Percentiles rank a stretch among this genome's conserved stretches.
These are phyloP conservation scores for Orchesella cincta DNA, from an alignment of 1,140 invertebrate genomes.

Conservation along the genomic window DNA sequence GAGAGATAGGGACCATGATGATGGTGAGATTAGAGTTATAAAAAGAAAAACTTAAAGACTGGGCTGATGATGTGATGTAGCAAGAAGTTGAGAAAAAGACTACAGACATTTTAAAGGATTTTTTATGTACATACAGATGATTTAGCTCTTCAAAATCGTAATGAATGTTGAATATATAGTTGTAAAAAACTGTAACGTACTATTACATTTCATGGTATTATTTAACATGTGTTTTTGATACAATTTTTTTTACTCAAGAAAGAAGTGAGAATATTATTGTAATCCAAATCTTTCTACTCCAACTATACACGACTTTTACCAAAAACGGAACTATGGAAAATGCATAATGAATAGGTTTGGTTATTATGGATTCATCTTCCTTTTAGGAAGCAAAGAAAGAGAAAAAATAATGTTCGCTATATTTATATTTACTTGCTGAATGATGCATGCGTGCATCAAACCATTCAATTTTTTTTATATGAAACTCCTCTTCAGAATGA, in stretches of 20 bases:
- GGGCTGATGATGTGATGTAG: neutral
- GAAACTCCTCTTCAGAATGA: neutral
- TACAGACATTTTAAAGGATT: neutral
- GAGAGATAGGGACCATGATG: neutral
- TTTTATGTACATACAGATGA: neutral
- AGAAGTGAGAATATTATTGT: too few species aligned
- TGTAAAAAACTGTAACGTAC: too few species aligned
- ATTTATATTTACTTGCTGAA: neutral
- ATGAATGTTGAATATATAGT: too few species aligned
- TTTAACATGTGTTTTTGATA: too few species aligned
- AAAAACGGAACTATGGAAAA: neutral
- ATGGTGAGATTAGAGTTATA: slow-evolving; percentile 1
- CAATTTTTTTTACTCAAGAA: too few species aligned
- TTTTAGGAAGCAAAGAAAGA: neutral
- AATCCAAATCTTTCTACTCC: too few species aligned
- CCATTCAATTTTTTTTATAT: neutral
- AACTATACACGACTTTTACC: neutral
- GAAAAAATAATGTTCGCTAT: neutral
- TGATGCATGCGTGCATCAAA: neutral
- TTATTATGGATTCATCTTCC: neutral
- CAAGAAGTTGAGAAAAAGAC: neutral
- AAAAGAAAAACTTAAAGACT: neutral
- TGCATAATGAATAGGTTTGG: neutral
- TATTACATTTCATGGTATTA: too few species aligned
- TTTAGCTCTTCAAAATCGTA: too few species aligned